Conservation (phyloP, 2,888 invertebrate genomes). For the Stenolophus ochropezus region DNA sequence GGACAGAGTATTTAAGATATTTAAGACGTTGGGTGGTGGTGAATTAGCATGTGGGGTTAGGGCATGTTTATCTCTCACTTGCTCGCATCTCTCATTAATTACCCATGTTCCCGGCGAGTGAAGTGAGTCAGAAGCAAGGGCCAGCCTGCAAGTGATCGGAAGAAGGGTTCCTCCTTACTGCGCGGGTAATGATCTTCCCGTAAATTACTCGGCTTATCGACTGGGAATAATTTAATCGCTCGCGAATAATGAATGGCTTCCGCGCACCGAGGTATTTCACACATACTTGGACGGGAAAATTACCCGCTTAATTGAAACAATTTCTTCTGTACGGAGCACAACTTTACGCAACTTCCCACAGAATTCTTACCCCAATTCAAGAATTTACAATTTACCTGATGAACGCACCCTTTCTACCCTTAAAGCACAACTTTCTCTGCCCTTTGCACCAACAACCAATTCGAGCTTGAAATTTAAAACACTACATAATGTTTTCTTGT, state of each 20-base stretch:
- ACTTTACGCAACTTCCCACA: neutral
- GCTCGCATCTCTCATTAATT: slow-evolving; percentile 53
- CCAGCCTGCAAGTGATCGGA: slow-evolving; percentile 57
- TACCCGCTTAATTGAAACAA: slow-evolving; percentile 54
- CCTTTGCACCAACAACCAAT: too few relatives aligned
- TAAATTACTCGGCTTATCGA: slow-evolving; percentile 69
- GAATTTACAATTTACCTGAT: neutral
- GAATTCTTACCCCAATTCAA: neutral
- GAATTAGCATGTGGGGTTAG: neutral
- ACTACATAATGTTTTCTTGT: too few relatives aligned
- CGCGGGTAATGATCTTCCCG: slow-evolving; percentile 67
- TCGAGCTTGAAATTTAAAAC: too few relatives aligned
- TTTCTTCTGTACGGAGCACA: slow-evolving; percentile 28
- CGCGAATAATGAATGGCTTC: slow-evolving; percentile 64
- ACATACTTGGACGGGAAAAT: slow-evolving; percentile 53
- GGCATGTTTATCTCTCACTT: neutral
- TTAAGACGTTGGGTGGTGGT: too few relatives aligned
- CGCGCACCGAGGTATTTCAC: slow-evolving; percentile 43
- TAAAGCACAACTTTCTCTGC: too few relatives aligned
- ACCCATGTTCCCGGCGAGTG: slow-evolving; percentile 51
- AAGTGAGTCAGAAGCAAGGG: slow-evolving; percentile 48
- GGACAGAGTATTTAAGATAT: too few relatives aligned
- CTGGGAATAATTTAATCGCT: slow-evolving; percentile 69
- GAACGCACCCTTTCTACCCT: too few relatives aligned
- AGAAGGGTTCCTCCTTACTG: slow-evolving; percentile 15